These are phyloP conservation scores for Chelonia mydas DNA, from an alignment of 2,797 vertebrate species.

Conservation along the genomic window DNA sequence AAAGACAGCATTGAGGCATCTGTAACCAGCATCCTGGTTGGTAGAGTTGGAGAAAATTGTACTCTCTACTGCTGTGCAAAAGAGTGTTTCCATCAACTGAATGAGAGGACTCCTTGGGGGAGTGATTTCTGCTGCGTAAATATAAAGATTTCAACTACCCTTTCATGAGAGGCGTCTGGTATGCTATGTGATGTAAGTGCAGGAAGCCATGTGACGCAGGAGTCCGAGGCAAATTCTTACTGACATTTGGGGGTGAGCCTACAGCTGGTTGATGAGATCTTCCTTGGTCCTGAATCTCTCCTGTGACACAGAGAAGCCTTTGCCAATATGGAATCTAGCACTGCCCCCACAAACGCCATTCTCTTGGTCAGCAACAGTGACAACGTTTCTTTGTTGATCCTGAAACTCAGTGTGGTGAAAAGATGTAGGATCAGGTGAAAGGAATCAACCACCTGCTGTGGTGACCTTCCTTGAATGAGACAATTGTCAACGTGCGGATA, in stretches of 20 bases:
- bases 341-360: fast-evolving
- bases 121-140: fast-evolving
- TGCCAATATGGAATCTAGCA: neutral
- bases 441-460: neutral
- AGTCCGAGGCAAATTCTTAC: neutral
- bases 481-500: neutral
- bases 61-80: too few species aligned
- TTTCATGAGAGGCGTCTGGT: neutral
- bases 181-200: neutral
- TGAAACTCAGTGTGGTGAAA: fast-evolving
- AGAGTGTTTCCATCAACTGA: too few species aligned
- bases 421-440: neutral
- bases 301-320: too few species aligned
- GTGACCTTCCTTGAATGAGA: neutral
- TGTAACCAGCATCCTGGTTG: too few species aligned
- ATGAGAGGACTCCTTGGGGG: neutral
- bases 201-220: fast-evolving
- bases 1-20: too few species aligned
- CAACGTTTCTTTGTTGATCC: neutral
- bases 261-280: neutral
- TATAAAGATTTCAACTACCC: neutral
- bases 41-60: too few species aligned
- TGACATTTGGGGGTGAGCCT: neutral
- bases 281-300: neutral
- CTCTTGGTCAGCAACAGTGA: neutral